Conservation (phyloP, 2,888 invertebrate genomes). For the Agrotis clavis region DNA sequence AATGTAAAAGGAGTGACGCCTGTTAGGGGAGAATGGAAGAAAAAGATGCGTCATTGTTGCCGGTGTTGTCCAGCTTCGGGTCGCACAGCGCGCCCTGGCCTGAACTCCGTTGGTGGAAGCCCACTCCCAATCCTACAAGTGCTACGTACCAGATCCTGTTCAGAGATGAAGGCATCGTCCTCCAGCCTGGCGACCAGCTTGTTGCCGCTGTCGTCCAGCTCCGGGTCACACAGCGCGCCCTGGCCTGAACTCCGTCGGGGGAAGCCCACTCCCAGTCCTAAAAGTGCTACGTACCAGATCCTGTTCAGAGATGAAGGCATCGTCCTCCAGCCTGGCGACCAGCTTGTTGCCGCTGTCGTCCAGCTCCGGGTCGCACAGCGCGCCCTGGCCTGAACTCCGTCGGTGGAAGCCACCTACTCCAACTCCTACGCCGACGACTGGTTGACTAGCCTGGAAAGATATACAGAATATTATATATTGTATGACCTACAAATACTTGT, state of each 20-base stretch:
- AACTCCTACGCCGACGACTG: constrained; percentile 82
- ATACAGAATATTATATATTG: background rate
- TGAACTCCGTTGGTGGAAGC: constrained; percentile 85
- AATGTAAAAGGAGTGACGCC: too few species aligned
- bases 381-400: constrained; percentile 86
- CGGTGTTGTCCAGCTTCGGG: too few species aligned
- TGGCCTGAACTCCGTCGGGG: constrained; percentile 86
- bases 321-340: constrained; percentile 88
- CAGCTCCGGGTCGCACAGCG: constrained; percentile 86
- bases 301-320: constrained; percentile 90
- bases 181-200: constrained; percentile 88
- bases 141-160: constrained; percentile 85
- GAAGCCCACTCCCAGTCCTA: constrained; percentile 80
- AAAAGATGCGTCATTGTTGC: too few species aligned
- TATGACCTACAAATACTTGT: too few species aligned
- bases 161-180: constrained; percentile 90
- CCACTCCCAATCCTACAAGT: constrained; percentile 75
- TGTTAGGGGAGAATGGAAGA: too few species aligned
- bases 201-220: constrained; percentile 89
- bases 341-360: constrained; percentile 90
- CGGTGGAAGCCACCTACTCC: constrained; percentile 84
- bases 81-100: constrained; percentile 86
- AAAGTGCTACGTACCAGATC: constrained; percentile 78
- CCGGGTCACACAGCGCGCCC: constrained; percentile 86
- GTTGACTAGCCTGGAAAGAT: constrained; percentile 82